A percentile compares a stretch with the other conserved stretches of the same genome.
Evolutionary conservation across 2,797 vertebrate genomes (phyloP).

Genomic region (Peromyscus melanophrys): DNA sequence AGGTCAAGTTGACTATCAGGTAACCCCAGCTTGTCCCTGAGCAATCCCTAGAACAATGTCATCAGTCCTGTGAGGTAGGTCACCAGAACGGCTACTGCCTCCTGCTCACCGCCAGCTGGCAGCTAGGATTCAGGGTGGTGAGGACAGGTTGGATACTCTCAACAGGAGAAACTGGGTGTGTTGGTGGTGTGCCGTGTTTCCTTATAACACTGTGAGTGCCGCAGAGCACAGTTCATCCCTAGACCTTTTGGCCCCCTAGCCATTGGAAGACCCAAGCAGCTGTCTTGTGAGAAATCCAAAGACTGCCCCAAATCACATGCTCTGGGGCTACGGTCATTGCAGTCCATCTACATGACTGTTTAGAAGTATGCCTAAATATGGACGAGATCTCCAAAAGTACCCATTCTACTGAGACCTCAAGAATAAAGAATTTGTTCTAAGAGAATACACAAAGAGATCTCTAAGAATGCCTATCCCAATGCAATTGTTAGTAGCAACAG

Average conservation of each 20-base stretch:
- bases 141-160: neutral
- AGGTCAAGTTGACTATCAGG: too few relatives aligned
- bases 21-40: neutral
- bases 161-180: neutral
- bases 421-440: neutral
- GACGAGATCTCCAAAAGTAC: neutral
- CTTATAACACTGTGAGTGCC: neutral
- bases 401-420: neutral
- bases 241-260: neutral
- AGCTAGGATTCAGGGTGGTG: rapidly evolving
- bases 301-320: neutral
- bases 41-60: neutral
- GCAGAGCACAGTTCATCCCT: neutral
- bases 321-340: rapidly evolving
- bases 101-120: rapidly evolving
- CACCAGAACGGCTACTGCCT: neutral
- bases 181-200: rapidly evolving
- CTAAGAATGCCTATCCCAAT: neutral
- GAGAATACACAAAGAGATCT: neutral
- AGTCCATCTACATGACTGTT: neutral
- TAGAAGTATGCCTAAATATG: neutral
- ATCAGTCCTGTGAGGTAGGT: neutral
- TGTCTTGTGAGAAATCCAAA: neutral
- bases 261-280: neutral
- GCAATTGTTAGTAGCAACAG: neutral